Conservation (phyloP, 2,113 vertebrate species). For the Axis porcinus region DNA sequence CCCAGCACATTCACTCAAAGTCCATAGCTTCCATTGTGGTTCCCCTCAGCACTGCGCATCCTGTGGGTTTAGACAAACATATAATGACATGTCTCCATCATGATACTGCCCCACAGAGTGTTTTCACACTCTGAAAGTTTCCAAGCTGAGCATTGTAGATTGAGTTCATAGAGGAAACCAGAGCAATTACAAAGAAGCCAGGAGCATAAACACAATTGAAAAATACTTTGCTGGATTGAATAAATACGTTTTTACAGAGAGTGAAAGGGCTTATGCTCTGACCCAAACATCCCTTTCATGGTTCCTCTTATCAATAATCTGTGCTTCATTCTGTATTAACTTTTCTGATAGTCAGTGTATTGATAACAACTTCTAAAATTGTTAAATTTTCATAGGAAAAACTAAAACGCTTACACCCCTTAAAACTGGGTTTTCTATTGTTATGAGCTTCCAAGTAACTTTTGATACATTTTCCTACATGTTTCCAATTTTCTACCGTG, state of each 20-base stretch:
- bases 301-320: background rate
- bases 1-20: background rate
- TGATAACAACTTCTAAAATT: background rate
- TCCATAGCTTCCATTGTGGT: background rate
- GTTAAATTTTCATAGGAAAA: background rate
- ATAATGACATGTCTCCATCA: background rate
- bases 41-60: rapidly evolving
- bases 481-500: background rate
- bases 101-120: background rate
- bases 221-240: background rate
- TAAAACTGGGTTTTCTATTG: background rate
- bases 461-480: background rate
- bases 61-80: background rate
- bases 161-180: background rate
- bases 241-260: background rate
- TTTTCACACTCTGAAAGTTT: background rate
- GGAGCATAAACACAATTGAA: background rate
- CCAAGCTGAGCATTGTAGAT: background rate
- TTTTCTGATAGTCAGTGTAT: background rate
- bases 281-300: background rate
- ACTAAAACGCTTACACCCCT: background rate
- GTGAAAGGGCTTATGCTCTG: background rate
- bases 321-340: background rate
- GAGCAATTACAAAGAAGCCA: background rate
- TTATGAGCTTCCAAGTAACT: background rate